A percentile compares a stretch with the other conserved stretches of the same genome.
Conservation (phyloP, 2,888 invertebrate species). For the Ceraclea dissimilis region DNA sequence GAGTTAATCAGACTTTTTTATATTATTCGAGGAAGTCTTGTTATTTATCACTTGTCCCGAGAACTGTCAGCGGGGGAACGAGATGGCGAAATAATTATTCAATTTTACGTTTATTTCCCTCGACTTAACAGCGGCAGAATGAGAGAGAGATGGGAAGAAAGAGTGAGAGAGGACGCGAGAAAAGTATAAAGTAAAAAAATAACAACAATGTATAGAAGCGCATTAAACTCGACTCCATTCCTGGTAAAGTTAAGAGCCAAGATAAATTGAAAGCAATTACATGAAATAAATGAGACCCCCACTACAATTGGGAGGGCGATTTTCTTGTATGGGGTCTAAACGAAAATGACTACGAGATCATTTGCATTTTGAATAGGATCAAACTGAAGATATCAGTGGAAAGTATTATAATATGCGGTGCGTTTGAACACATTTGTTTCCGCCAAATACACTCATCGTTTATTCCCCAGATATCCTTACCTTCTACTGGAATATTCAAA, state of each 20-base stretch:
- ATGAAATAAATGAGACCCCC: slow-evolving; percentile 25
- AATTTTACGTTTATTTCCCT: slow-evolving; percentile 21
- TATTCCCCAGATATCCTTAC: background rate
- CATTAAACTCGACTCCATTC: slow-evolving; percentile 21
- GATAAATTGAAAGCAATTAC: slow-evolving; percentile 27
- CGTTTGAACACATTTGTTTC: slow-evolving; percentile 17
- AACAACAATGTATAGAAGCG: slow-evolving; percentile 19
- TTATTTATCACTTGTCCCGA: slow-evolving; percentile 22
- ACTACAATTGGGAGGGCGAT: slow-evolving; percentile 8
- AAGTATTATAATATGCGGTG: slow-evolving; percentile 8
- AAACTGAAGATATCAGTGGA: slow-evolving; percentile 11
- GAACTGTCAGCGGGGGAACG: slow-evolving; percentile 10
- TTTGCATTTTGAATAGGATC: slow-evolving; percentile 25
- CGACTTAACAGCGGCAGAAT: slow-evolving; percentile 17
- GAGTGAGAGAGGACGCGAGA: slow-evolving; percentile 12
- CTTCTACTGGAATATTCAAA: background rate
- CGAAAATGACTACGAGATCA: slow-evolving; percentile 19
- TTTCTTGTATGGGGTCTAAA: slow-evolving; percentile 7
- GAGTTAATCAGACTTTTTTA: slow-evolving; percentile 13
- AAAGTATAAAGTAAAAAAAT: slow-evolving; percentile 12
- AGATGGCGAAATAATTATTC: slow-evolving; percentile 24
- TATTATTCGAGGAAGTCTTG: slow-evolving; percentile 15
- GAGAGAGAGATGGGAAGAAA: too few species aligned
- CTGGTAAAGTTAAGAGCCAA: slow-evolving; percentile 23
- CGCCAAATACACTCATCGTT: slow-evolving; percentile 7